Evolutionary conservation across 2,888 invertebrate genomes (phyloP).

Genomic region (Oxystoma pomonae): DNA sequence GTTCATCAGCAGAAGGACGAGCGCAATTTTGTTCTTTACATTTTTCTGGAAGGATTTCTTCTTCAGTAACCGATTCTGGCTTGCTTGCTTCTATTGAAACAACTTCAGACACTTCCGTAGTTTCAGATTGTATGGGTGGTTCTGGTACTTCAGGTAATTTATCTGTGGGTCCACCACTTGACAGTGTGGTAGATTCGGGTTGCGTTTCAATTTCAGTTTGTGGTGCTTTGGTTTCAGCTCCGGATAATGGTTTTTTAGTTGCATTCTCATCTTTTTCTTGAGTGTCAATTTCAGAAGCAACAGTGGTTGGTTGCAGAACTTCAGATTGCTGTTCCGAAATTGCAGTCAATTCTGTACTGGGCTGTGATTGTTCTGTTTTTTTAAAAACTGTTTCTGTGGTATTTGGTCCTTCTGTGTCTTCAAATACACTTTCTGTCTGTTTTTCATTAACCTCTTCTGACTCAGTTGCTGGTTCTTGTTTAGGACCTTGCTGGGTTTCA

Average conservation of each 20-base stretch:
- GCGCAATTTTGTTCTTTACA: conserved; percentile 23
- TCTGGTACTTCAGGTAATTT: background rate
- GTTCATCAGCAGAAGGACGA: conserved; percentile 11
- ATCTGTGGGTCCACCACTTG: conserved; percentile 8
- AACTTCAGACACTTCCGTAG: conserved; percentile 11
- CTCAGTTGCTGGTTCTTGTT: conserved; percentile 9
- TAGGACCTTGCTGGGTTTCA: conserved; percentile 3
- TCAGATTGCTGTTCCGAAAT: conserved; percentile 14
- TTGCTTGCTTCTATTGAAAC: background rate
- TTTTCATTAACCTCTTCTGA: background rate
- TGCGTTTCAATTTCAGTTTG: conserved; percentile 13
- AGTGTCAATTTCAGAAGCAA: background rate
- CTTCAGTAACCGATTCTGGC: conserved; percentile 16
- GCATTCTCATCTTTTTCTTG: conserved; percentile 11
- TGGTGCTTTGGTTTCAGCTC: conserved; percentile 9
- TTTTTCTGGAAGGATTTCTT: conserved; percentile 17
- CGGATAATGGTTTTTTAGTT: conserved; percentile 9
- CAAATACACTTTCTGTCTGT: conserved; percentile 1
- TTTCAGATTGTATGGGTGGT: conserved; percentile 5
- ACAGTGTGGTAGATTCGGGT: conserved; percentile 10
- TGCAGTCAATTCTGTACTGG: conserved; percentile 3
- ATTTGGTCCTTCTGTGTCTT: background rate
- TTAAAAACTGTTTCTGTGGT: background rate
- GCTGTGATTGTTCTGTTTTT: conserved; percentile 7
- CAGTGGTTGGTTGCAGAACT: conserved; percentile 12